Conservation (phyloP, 2,797 vertebrate species). For the Borostomias antarcticus region DNA sequence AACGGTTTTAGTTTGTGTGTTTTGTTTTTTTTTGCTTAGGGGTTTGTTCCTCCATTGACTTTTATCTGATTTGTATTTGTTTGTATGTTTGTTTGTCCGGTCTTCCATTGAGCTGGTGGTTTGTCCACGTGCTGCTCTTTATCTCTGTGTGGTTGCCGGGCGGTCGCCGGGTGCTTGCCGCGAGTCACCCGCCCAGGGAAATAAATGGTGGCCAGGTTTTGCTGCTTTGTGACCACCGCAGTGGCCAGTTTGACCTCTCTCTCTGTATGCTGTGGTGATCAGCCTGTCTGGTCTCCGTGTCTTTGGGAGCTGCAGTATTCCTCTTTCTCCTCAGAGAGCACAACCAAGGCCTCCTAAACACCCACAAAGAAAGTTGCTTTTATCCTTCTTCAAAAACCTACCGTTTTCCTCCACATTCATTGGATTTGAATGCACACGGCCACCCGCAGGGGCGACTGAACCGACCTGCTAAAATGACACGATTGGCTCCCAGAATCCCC, state of each 20-base stretch:
- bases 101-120: slow-evolving; percentile 66
- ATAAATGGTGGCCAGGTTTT: slow-evolving; percentile 28
- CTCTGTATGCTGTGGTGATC: slow-evolving; percentile 71
- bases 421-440: not conserved
- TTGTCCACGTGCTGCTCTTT: slow-evolving; percentile 45
- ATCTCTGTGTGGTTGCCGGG: slow-evolving; percentile 49
- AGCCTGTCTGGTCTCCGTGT: slow-evolving; percentile 62
- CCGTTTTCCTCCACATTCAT: too few relatives aligned
- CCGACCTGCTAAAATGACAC: not conserved
- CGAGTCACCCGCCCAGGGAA: slow-evolving; percentile 26
- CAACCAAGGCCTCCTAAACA: slow-evolving; percentile 36
- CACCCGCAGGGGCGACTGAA: not conserved
- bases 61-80: slow-evolving; percentile 48
- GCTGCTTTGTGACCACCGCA: slow-evolving; percentile 61
- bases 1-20: slow-evolving; percentile 51
- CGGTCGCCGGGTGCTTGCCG: slow-evolving; percentile 47
- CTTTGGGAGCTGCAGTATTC: slow-evolving; percentile 75
- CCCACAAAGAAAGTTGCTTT: not conserved
- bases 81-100: slow-evolving; percentile 62
- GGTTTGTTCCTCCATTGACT: slow-evolving; percentile 74
- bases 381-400: too few relatives aligned
- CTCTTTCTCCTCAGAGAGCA: slow-evolving; percentile 54
- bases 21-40: slow-evolving; percentile 67
- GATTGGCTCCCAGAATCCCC: slow-evolving; percentile 15
- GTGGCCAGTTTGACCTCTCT: slow-evolving; percentile 52